A percentile compares a stretch with the other conserved stretches of the same genome.
Conservation (phyloP, 2,113 vertebrate genomes). For the Sula dactylatra region DNA sequence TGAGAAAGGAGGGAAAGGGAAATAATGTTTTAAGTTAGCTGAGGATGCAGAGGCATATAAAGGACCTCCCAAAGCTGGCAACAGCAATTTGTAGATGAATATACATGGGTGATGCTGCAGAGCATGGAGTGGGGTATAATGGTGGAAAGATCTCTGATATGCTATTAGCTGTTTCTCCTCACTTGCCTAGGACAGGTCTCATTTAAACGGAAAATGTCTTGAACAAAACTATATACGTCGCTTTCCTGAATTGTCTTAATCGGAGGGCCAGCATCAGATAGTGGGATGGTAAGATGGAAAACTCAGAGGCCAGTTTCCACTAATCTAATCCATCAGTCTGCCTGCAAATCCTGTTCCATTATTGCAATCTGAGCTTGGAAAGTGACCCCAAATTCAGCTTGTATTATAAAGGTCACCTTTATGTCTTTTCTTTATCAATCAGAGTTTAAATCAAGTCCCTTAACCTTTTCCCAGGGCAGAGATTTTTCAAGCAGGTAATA, state of each 20-base stretch:
- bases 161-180: neutral
- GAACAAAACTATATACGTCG: neutral
- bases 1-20: neutral
- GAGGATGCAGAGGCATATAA: neutral
- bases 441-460: slow-evolving; percentile 18
- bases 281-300: neutral
- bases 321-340: neutral
- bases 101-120: neutral
- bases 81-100: neutral
- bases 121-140: neutral
- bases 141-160: neutral
- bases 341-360: neutral
- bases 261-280: neutral
- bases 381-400: slow-evolving; percentile 3
- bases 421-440: slow-evolving; percentile 42
- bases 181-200: neutral
- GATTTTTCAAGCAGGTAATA: neutral
- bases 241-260: neutral
- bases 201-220: neutral
- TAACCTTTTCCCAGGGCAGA: slow-evolving; percentile 20
- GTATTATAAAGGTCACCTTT: slow-evolving; percentile 24
- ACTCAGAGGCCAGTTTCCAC: neutral
- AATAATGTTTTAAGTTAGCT: neutral
- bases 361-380: neutral
- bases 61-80: neutral